phyloP scores from a whole-genome alignment of 2,113 vertebrate species.

The Boulengeromyrus knoepffleri region DNA sequence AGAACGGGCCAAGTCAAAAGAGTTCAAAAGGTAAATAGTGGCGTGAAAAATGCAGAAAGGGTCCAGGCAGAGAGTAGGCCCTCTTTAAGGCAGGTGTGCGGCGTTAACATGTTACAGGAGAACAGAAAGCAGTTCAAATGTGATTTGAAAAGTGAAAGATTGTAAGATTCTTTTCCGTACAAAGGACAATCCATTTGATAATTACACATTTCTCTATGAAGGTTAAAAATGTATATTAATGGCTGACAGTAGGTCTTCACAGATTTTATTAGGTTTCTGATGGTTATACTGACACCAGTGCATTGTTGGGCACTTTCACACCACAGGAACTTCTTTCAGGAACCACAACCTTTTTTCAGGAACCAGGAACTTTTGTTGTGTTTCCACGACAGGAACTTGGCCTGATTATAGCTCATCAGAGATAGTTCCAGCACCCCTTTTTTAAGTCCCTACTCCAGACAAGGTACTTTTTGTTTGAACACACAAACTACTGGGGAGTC shows the following conservation, averaged over 20 bases:
- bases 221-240: background rate
- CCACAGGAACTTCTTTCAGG: background rate
- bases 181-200: background rate
- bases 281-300: background rate
- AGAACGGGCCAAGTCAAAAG: conserved; percentile 47
- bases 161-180: background rate
- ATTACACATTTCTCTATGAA: background rate
- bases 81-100: background rate
- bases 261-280: background rate
- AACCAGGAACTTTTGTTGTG: background rate
- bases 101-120: background rate
- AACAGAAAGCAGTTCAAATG: background rate
- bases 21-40: conserved; percentile 47
- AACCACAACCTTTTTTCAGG: background rate
- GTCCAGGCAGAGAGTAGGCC: background rate
- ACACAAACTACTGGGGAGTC: too few species aligned
- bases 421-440: too few species aligned
- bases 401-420: background rate
- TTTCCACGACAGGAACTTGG: background rate
- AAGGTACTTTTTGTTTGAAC: background rate
- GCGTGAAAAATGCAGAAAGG: conserved; percentile 21
- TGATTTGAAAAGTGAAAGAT: background rate
- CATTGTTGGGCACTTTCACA: background rate
- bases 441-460: too few species aligned
- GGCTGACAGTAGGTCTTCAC: background rate